These are phyloP conservation scores for Sarcophaga rosellei DNA, from an alignment of 2,888 invertebrate genomes.

Conservation along the genomic window DNA sequence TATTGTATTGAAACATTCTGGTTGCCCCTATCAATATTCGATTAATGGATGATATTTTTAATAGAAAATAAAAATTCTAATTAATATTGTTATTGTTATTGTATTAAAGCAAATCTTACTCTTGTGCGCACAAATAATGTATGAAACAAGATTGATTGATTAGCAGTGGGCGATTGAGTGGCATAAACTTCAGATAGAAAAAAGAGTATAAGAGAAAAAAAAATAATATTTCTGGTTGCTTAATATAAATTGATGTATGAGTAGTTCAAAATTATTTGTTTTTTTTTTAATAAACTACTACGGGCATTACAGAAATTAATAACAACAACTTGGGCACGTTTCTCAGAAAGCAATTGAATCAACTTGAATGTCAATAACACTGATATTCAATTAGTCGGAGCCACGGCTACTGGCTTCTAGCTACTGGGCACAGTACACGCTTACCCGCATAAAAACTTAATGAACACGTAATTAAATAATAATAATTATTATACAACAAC, in stretches of 20 bases:
- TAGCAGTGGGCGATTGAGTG: slow-evolving; percentile 47
- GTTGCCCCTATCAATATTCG: no score
- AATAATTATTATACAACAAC: slow-evolving; percentile 31
- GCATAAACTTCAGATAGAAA: neutral
- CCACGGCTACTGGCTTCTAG: neutral
- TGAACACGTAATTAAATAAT: slow-evolving; percentile 67
- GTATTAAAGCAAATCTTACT: neutral
- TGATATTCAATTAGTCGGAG: slow-evolving; percentile 64
- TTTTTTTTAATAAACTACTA: slow-evolving; percentile 3
- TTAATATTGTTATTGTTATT: no score
- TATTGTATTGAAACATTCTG: no score
- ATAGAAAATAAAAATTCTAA: no score
- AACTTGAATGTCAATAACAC: slow-evolving; percentile 70
- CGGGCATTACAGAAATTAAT: slow-evolving; percentile 33
- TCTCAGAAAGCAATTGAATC: slow-evolving; percentile 54
- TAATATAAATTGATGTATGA: slow-evolving; percentile 48
- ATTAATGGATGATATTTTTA: no score
- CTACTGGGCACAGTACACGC: neutral
- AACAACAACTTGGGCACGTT: slow-evolving; percentile 66
- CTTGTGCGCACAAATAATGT: slow-evolving; percentile 8
- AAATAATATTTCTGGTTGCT: slow-evolving; percentile 30
- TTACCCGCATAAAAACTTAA: slow-evolving; percentile 40
- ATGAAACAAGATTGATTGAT: slow-evolving; percentile 62
- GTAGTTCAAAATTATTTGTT: slow-evolving; percentile 26
- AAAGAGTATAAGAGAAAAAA: neutral